phyloP scores from a whole-genome alignment of 2,888 invertebrate species.

The Acrobasis consociella region DNA sequence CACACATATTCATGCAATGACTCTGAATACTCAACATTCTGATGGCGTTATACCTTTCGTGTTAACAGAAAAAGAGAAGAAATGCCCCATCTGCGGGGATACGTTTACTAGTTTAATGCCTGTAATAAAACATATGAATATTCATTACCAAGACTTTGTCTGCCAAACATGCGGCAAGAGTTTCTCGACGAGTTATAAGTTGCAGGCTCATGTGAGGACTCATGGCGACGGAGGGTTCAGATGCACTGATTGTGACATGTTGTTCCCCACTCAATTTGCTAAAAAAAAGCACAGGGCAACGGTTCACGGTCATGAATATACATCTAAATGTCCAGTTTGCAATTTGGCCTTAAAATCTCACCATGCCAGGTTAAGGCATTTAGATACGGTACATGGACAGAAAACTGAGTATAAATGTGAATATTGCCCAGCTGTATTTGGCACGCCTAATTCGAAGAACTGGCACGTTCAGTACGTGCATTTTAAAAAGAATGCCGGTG shows the following conservation, averaged over 20 bases:
- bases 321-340: conserved; percentile 61
- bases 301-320: conserved; percentile 52
- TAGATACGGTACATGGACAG: conserved; percentile 52
- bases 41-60: conserved; percentile 63
- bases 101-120: conserved; percentile 51
- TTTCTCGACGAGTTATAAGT: conserved; percentile 64
- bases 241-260: conserved; percentile 49
- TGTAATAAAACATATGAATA: conserved; percentile 67
- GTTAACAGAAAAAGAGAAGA: conserved; percentile 50
- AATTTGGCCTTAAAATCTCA: conserved; percentile 53
- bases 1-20: conserved; percentile 42
- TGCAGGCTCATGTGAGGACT: conserved; percentile 60
- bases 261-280: conserved; percentile 53
- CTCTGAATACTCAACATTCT: conserved; percentile 39
- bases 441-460: conserved; percentile 60
- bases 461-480: conserved; percentile 64
- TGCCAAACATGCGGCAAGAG: conserved; percentile 75
- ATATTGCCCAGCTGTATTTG: conserved; percentile 53
- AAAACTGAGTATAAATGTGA: conserved; percentile 54
- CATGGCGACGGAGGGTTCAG: conserved; percentile 46
- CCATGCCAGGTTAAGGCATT: conserved; percentile 52
- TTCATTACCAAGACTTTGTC: conserved; percentile 66
- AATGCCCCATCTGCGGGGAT: conserved; percentile 52
- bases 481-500: conserved; percentile 37
- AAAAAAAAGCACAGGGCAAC: conserved; percentile 48